Percentiles rank a stretch among this genome's conserved stretches.
Conservation (phyloP, 2,888 invertebrate genomes). For the Drosophila rellima region DNA sequence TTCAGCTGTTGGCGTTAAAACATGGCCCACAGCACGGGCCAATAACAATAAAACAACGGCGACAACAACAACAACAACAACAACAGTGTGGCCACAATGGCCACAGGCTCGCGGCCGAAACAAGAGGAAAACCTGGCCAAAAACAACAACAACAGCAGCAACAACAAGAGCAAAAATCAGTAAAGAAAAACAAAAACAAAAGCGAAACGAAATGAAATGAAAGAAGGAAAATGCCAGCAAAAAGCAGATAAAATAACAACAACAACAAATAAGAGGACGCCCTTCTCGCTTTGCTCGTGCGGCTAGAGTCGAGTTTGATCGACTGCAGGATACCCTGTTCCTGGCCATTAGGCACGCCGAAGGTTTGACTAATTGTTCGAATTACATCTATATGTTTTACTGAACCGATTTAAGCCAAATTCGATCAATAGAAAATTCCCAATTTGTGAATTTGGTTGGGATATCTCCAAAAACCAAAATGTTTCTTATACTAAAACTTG, state of each 20-base stretch:
- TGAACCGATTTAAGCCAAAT: too few relatives aligned
- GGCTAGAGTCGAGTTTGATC: too few relatives aligned
- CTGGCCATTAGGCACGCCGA: too few relatives aligned
- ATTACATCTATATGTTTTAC: too few relatives aligned
- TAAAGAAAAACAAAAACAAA: constrained; percentile 2
- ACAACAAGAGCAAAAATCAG: constrained; percentile 11
- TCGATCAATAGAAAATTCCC: too few relatives aligned
- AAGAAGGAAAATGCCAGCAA: constrained; percentile 4
- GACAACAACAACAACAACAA: constrained; percentile 68
- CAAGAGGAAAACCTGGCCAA: constrained; percentile 46
- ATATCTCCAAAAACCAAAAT: too few relatives aligned
- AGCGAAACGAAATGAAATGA: background rate
- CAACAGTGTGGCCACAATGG: constrained; percentile 43
- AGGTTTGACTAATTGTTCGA: too few relatives aligned
- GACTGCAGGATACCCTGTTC: too few relatives aligned
- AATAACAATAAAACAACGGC: constrained; percentile 73
- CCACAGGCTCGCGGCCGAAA: constrained; percentile 46
- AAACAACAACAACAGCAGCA: constrained; percentile 26
- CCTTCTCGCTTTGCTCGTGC: too few relatives aligned
- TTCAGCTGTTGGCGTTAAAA: constrained; percentile 70
- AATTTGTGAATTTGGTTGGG: too few relatives aligned
- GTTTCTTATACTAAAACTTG: too few relatives aligned
- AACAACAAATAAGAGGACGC: too few relatives aligned
- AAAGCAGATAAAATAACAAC: constrained; percentile 15
- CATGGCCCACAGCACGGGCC: constrained; percentile 68